Evolutionary conservation across 2,113 vertebrate genomes (phyloP).

Genomic region (Ophthalmolycus amberensis): DNA sequence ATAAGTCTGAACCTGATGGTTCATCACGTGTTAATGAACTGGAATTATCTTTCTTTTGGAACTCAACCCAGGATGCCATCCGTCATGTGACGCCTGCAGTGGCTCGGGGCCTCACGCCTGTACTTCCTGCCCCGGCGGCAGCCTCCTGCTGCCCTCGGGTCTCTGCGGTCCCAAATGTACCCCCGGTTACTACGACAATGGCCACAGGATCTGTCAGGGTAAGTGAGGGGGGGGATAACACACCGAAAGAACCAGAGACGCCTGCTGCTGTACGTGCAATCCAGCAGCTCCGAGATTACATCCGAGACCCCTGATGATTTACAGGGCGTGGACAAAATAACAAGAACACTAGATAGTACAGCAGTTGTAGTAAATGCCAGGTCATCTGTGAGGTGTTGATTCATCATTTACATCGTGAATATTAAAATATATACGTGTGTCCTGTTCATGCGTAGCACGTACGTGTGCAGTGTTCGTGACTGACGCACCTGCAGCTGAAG

Average conservation of each 20-base stretch:
- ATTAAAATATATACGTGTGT: no score
- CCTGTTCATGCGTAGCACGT: no score
- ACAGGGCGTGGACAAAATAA: not conserved
- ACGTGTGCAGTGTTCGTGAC: not conserved
- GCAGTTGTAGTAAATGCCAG: not conserved
- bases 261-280: no score
- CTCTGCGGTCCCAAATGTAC: conserved; percentile 84
- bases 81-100: conserved; percentile 88
- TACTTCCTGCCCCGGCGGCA: conserved; percentile 82
- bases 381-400: not conserved
- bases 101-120: conserved; percentile 84
- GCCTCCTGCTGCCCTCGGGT: conserved; percentile 84
- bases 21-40: not conserved
- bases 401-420: not conserved
- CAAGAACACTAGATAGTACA: not conserved
- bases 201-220: conserved; percentile 85
- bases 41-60: not conserved
- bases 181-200: conserved; percentile 85
- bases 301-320: not conserved
- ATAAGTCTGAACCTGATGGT: no score
- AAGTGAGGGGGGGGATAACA: conserved; percentile 24
- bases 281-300: not conserved
- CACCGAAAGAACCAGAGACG: not conserved
- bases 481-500: not conserved
- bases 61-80: conserved; percentile 86